These are phyloP conservation scores for Rhineura floridana DNA, from an alignment of 2,113 vertebrate genomes.

Conservation along the genomic window DNA sequence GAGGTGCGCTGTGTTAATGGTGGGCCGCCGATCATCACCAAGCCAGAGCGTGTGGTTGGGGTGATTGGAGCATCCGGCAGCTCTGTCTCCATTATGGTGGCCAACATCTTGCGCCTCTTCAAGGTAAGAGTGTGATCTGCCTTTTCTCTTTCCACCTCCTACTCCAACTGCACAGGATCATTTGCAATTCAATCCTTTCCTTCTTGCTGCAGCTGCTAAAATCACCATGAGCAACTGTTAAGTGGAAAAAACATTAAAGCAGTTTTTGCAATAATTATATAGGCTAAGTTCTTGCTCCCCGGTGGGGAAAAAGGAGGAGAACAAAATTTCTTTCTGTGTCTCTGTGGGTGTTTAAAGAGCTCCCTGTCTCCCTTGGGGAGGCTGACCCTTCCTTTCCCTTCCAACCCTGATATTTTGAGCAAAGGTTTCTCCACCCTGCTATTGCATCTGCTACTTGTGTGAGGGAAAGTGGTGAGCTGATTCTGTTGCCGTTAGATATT, in stretches of 20 bases:
- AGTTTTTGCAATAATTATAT: constrained; percentile 45
- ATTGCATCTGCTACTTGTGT: background rate
- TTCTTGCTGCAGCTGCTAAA: constrained; percentile 55
- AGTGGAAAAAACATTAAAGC: constrained; percentile 39
- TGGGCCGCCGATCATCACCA: constrained; percentile 94
- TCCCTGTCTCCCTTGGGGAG: constrained; percentile 34
- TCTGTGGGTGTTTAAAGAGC: constrained; percentile 17
- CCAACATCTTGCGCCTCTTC: constrained; percentile 96
- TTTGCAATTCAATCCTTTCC: constrained; percentile 69
- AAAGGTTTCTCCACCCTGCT: background rate
- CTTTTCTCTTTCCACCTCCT: background rate
- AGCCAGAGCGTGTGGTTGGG: constrained; percentile 90
- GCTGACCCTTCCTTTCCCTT: constrained; percentile 41
- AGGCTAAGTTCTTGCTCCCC: background rate
- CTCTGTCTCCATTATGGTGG: constrained; percentile 98
- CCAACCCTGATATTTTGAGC: background rate
- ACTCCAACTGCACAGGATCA: constrained; percentile 48
- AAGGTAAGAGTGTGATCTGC: constrained; percentile 80
- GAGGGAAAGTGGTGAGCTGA: accelerated
- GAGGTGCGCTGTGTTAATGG: constrained; percentile 93
- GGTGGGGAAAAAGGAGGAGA: background rate
- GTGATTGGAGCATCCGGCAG: constrained; percentile 95
- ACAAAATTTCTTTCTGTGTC: background rate
- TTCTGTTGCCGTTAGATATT: constrained; percentile 10
- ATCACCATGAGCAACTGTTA: constrained; percentile 41